Percentiles rank a stretch among this genome's conserved stretches.
phyloP scores from a whole-genome alignment of 2,888 invertebrate genomes.

The Heliconius cydno region DNA sequence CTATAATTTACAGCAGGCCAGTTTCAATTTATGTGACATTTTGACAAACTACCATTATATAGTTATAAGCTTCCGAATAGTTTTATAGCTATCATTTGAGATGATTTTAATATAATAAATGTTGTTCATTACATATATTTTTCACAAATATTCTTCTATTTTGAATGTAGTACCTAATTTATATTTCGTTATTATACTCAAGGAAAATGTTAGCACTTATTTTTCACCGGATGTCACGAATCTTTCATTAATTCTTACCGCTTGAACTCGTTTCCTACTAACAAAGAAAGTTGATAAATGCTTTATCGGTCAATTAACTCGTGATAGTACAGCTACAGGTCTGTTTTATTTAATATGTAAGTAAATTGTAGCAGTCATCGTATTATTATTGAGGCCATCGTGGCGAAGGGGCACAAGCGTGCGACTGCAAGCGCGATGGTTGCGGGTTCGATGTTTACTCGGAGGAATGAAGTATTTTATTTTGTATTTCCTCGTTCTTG shows the following conservation, averaged over 20 bases:
- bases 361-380: background rate
- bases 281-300: slow-evolving; percentile 75
- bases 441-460: too few relatives aligned
- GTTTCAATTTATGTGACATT: slow-evolving; percentile 70
- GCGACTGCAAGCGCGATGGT: too few relatives aligned
- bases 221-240: slow-evolving; percentile 50
- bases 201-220: slow-evolving; percentile 3
- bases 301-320: slow-evolving; percentile 75
- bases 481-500: too few relatives aligned
- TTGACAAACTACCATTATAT: slow-evolving; percentile 47
- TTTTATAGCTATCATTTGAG: background rate
- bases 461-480: too few relatives aligned
- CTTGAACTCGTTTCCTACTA: slow-evolving; percentile 61
- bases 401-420: too few relatives aligned
- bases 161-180: background rate
- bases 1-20: slow-evolving; percentile 68
- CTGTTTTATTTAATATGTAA: background rate
- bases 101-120: background rate
- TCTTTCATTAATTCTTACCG: slow-evolving; percentile 67
- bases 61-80: background rate
- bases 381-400: too few relatives aligned
- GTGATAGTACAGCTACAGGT: slow-evolving; percentile 29
- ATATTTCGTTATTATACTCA: background rate
- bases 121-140: background rate
- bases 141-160: background rate